Evolutionary conservation across 2,888 invertebrate species (phyloP), one percentile per base, ranked within the genome.

Genomic region (Brachyptera risi): DNA sequence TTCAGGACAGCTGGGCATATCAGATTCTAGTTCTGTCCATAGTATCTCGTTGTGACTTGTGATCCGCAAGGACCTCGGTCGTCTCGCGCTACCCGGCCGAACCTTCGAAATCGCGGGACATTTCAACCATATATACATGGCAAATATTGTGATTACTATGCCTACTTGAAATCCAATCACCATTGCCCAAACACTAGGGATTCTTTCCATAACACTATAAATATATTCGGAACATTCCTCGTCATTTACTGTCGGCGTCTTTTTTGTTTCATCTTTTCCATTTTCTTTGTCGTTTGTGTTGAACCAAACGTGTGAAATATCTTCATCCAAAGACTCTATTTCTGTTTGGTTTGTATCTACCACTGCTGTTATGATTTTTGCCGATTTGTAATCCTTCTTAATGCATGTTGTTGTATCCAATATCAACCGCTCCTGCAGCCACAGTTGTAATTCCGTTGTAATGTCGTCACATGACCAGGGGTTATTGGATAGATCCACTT

Each of bases 381-480:
- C 78, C 1, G 80, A 79, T 74, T 81, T 83, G 68, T n/a, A n/a
- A n/a, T 83, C 73, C 26, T 9, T 44, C 21, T 38, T 21, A 38
- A 21, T 44, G 65, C 80, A 80, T 65, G 75, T 75, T 54, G 80
- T 80, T 23, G 78, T 75, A 57, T 80, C 81, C 59, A 70, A 69
- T 61, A 81, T 78, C 3, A 73, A 71, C 21, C 70, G 74, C 1
- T 73, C 71, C 2, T 68, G 64, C 24, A 80, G 75, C 76, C 80
- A 81, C 4, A 69, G 69, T 65, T 78, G 77, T 0, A 77, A 71
- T 2, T 75, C 72, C 4, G 74, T 72, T 26, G 78, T 77, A 23
- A 76, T 74, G 0, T 73, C 71, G 67, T 79, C 79, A 69, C 86
- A 86, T 59, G 77, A 75, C 73, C 81, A 80, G 60, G 79, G 79